A percentile compares a stretch with the other conserved stretches of the same genome.
Conservation (phyloP, 2,888 invertebrate species). For the Eulithis testata region DNA sequence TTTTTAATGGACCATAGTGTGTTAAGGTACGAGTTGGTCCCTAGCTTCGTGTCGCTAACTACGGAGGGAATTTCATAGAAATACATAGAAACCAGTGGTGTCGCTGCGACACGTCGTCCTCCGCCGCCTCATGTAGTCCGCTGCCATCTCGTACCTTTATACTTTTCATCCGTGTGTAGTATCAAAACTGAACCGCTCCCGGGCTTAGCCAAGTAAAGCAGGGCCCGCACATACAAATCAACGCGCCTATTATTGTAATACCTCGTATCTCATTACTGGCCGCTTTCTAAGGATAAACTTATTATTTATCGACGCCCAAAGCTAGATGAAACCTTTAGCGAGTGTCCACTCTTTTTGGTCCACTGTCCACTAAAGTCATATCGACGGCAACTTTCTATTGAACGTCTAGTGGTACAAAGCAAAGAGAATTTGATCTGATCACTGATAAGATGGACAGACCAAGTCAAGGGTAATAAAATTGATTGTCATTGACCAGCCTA, state of each 20-base stretch:
- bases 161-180: slow-evolving; percentile 44
- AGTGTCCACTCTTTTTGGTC: slow-evolving; percentile 27
- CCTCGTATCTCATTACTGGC: slow-evolving; percentile 63
- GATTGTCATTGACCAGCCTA: no score
- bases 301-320: slow-evolving; percentile 54
- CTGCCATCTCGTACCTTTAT: no score
- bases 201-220: slow-evolving; percentile 51
- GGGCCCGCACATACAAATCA: slow-evolving; percentile 66
- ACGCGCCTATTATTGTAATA: slow-evolving; percentile 65
- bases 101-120: no score
- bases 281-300: slow-evolving; percentile 70
- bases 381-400: neutral
- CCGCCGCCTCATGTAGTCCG: no score
- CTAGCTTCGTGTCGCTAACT: no score
- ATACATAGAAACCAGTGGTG: no score
- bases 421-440: no score
- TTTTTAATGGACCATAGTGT: neutral
- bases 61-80: no score
- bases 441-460: no score
- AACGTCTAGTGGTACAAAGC: no score
- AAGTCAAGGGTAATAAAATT: no score
- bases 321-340: slow-evolving; percentile 47
- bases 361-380: neutral
- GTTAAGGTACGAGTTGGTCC: no score
- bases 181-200: slow-evolving; percentile 54